Evolutionary conservation across 2,113 vertebrate species (phyloP), one percentile per base, ranked within the genome.

Genomic region (Geococcyx californianus): DNA sequence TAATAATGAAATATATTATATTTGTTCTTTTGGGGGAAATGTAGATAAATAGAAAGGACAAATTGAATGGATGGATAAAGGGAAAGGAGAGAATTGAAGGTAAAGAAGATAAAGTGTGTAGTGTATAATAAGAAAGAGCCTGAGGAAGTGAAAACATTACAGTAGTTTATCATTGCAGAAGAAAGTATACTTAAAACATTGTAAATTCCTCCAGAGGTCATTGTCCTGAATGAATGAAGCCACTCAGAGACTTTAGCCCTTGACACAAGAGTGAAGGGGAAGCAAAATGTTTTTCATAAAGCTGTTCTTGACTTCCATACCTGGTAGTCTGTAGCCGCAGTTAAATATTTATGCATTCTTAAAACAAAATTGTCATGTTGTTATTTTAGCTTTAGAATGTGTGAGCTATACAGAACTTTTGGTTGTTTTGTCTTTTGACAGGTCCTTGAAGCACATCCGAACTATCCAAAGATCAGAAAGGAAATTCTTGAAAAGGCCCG

Each of bases 401-500:
- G 25, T 91, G 56, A 93, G 12, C 25, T 89, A 63, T 36, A 56
- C 7, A 36, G n/a, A 74, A 52, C 33, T 90, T 62, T 59, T 72
- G 29, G 58, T 47, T 58, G 20, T 88, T 78, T 96, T 93, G 51
- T 84, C 51, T 96, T 95, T 97, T 93, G 79, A 55, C 97, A 99
- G 99, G 98, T 99, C 93, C 97, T 99, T 93, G 97, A 98, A 97
- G 97, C 98, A 91, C 98, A 99, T 97, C 99, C 99, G 94, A 97
- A 98, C 97, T 99, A 99, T 84, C 99, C 99, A 16, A 99, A 98
- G 97, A 99, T 99, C 97, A 99, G 98, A 95, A 99, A 99, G 89
- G 99, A 99, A 95, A 99, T 99, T 93, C 97, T 99, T 96, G 99
- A 99, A 97, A 99, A 99, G 96, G 99, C 99, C n/a, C 98, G 99